Evolutionary conservation across 2,888 invertebrate genomes (phyloP), one percentile per base, ranked within the genome.

Genomic region (Xestia ashworthii): DNA sequence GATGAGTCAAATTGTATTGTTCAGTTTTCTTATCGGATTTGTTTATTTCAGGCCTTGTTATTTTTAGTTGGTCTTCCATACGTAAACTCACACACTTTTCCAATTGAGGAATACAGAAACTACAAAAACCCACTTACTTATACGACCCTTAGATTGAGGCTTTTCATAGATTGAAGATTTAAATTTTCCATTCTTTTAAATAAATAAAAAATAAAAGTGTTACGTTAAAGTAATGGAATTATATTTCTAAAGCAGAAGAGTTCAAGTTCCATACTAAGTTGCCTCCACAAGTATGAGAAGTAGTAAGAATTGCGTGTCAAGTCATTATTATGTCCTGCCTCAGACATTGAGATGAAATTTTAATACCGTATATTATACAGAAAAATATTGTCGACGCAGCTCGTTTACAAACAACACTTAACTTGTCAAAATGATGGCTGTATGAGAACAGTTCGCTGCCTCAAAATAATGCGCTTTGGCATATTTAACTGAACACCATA

Each of bases 311-410:
- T 90, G 92, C 93, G 91, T 93, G 93, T 90, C 87, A 87, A 89
- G 90, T 89, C 87, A 89, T 91, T 88, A 92, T 92, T 91, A 92
- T 86, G 88, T 88, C 86, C 76, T 78, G 73, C 84, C 81, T 55
- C 86, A 85, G 86, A 89, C 88, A 83, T 84, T 85, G 89, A 90
- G 90, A 92, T 90, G 91, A 92, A 91, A 91, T 90, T 90, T 91
- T 91, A 91, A 93, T 89, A 87, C 83, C 76, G 83, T 88, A 88
- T 91, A 93, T 93, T 91, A 90, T 90, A 87, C 88, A 86, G 86
- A 90, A 90, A 93, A 92, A 91, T 90, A 93, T 91, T 91, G 92
- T 92, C 90, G 92, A 91, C 90, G 87, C 86, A 80, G 82, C 83
- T 89, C 87, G 90, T 89, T 92, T 91, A 91, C 91, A 91, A 89